These are phyloP conservation scores for Aromia moschata DNA, from an alignment of 2,888 invertebrate genomes.

Conservation along the genomic window DNA sequence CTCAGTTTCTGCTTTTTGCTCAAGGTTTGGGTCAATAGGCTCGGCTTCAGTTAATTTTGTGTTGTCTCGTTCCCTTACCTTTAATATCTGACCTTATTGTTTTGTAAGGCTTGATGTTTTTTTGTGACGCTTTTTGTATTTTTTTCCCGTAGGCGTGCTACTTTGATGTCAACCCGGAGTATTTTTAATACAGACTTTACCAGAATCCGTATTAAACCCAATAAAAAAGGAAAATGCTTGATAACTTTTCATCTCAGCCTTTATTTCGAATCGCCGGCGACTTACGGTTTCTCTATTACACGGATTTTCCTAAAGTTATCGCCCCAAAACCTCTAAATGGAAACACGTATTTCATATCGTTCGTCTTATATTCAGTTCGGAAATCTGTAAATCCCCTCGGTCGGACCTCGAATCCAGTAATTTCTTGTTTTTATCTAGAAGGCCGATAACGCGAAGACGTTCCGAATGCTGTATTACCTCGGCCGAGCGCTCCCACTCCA, in stretches of 20 bases:
- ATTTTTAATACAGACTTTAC: too few relatives aligned
- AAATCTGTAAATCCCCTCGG: conserved; percentile 34
- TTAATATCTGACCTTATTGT: too few relatives aligned
- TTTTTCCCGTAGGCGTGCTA: too few relatives aligned
- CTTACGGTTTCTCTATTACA: conserved; percentile 14
- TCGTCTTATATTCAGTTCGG: conserved; percentile 19
- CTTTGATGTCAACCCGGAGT: too few relatives aligned
- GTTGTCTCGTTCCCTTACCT: too few relatives aligned
- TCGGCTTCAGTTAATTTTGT: too few relatives aligned
- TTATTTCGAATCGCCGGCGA: conserved; percentile 5
- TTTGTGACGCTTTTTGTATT: too few relatives aligned
- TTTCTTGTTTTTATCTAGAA: conserved; percentile 9
- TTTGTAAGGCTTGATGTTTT: too few relatives aligned
- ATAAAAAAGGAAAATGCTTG: background rate
- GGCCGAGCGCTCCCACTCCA: too few relatives aligned
- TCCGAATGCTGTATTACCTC: background rate
- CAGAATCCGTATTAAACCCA: too few relatives aligned
- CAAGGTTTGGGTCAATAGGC: too few relatives aligned
- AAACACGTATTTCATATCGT: conserved; percentile 27
- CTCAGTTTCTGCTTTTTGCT: too few relatives aligned
- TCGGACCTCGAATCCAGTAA: background rate
- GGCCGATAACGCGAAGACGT: background rate
- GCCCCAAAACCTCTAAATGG: conserved; percentile 18
- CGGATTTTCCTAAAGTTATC: conserved; percentile 12
- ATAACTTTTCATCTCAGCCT: conserved; percentile 6